These are phyloP conservation scores for Aleadryas rufinucha DNA, from an alignment of 2,113 vertebrate species.

Conservation along the genomic window DNA sequence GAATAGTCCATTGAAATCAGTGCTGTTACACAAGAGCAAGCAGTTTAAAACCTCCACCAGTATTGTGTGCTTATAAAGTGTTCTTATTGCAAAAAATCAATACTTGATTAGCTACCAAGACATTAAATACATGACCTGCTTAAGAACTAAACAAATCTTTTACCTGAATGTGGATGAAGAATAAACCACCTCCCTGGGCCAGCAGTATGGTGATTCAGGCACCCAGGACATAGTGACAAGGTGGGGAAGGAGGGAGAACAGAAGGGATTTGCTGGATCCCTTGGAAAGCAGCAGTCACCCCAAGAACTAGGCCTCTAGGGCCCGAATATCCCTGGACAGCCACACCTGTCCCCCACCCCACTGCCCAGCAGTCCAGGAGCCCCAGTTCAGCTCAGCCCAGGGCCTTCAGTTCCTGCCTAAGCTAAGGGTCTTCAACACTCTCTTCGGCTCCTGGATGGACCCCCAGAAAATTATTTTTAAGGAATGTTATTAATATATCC, in stretches of 20 bases:
- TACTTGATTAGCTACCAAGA: not conserved
- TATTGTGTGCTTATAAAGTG: not conserved
- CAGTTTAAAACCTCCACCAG: not conserved
- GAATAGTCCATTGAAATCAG: not conserved
- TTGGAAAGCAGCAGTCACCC: not conserved
- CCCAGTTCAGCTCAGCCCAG: not conserved
- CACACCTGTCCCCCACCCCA: too few species aligned
- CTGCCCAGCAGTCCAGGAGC: not conserved
- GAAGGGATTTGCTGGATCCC: not conserved
- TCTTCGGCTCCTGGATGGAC: not conserved
- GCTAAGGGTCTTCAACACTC: not conserved
- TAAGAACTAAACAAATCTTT: not conserved
- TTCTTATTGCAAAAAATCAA: not conserved
- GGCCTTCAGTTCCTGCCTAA: not conserved
- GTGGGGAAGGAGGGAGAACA: not conserved
- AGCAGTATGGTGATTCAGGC: not conserved
- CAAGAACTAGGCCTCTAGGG: not conserved
- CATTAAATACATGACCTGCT: not conserved
- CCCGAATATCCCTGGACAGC: not conserved
- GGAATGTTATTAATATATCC: not conserved
- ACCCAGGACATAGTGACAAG: accelerated
- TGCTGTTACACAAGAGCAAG: not conserved
- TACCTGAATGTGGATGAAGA: not conserved
- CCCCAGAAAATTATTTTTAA: not conserved
- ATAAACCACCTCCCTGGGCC: not conserved